phyloP scores from a whole-genome alignment of 2,888 invertebrate genomes.

The Chrysina gloriosa region DNA sequence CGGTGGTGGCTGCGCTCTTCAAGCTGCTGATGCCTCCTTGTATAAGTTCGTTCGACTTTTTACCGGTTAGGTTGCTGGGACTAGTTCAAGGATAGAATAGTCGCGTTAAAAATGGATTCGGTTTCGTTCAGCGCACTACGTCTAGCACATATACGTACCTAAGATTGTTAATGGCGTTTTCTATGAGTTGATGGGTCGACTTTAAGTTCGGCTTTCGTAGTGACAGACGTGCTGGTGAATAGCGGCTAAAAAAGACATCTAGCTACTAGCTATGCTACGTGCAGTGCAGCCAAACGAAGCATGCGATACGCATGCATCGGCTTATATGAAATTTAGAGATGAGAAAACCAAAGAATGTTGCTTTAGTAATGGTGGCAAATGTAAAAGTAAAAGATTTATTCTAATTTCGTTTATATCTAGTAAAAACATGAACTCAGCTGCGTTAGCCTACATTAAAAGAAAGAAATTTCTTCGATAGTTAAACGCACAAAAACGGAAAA shows the following conservation, averaged over 20 bases:
- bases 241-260: conserved; percentile 76
- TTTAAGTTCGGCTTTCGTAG: conserved; percentile 85
- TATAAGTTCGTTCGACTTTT: conserved; percentile 88
- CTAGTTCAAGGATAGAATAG: conserved; percentile 63
- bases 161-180: conserved; percentile 77
- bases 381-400: background rate
- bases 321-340: conserved; percentile 2
- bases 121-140: conserved; percentile 10
- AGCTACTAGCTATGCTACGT: conserved; percentile 55
- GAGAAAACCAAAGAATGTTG: background rate
- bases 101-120: background rate
- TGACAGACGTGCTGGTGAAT: conserved; percentile 85
- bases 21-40: conserved; percentile 89
- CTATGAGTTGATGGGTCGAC: conserved; percentile 81
- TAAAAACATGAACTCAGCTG: no score
- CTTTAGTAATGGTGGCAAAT: conserved; percentile 31
- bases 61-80: conserved; percentile 84
- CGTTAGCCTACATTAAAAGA: no score
- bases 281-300: conserved; percentile 47
- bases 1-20: conserved; percentile 85
- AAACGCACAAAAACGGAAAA: no score
- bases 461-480: no score
- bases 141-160: conserved; percentile 70
- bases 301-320: conserved; percentile 33
- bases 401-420: background rate